These are phyloP conservation scores for Danionella dracula DNA, from an alignment of 2,797 vertebrate species.

Conservation along the genomic window DNA sequence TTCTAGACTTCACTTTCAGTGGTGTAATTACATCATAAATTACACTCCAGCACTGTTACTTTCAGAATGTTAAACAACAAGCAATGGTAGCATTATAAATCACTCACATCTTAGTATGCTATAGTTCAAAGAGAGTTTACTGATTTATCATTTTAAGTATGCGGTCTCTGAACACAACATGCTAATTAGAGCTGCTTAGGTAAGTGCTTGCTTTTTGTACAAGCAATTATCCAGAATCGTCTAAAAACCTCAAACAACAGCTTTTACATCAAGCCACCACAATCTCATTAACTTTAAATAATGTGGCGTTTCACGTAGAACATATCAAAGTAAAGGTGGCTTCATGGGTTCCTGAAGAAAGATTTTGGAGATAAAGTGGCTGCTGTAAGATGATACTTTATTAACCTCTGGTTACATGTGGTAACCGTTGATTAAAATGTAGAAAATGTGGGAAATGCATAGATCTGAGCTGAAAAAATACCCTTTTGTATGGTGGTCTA, in stretches of 20 bases:
- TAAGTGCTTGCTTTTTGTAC: background rate
- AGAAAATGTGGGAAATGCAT: no score
- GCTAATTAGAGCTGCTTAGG: background rate
- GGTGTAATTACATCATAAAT: conserved; percentile 40
- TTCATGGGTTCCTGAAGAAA: no score
- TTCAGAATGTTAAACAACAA: background rate
- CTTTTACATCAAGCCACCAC: background rate
- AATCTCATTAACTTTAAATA: no score
- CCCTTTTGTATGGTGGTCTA: no score
- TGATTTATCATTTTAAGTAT: conserved; percentile 14
- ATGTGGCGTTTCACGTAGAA: no score
- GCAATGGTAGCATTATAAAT: conserved; percentile 12
- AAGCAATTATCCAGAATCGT: background rate
- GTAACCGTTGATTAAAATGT: no score
- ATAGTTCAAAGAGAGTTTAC: background rate
- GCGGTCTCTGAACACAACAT: background rate
- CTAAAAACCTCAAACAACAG: background rate
- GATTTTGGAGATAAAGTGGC: no score
- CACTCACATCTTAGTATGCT: background rate
- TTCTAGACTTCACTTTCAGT: background rate
- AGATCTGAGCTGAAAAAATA: no score
- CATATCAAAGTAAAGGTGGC: no score
- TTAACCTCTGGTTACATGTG: no score
- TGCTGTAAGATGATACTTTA: no score
- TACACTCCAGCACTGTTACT: conserved; percentile 4